Evolutionary conservation across 1,140 invertebrate species (phyloP).

Genomic region (Orius laevigatus): DNA sequence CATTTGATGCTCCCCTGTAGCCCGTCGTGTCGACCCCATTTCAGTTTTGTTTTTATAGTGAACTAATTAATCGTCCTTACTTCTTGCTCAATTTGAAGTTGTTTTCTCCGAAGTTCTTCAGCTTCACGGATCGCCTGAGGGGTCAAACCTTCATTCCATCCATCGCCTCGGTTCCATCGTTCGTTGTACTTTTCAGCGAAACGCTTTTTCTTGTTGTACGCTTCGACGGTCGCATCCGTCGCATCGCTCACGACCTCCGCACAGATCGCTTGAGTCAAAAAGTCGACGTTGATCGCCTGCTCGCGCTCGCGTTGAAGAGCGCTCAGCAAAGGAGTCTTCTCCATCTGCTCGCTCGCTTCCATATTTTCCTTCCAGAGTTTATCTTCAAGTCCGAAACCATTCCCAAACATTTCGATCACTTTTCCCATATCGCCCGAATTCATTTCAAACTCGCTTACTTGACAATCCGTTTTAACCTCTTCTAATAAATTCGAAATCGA

Average conservation of each 20-base stretch:
- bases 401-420: conserved; percentile 2
- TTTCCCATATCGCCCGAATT: too few relatives aligned
- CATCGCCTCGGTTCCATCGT: too few relatives aligned
- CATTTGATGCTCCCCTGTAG: too few relatives aligned
- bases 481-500: too few relatives aligned
- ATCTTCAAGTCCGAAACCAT: conserved; percentile 11
- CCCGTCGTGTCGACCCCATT: too few relatives aligned
- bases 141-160: conserved; percentile 19
- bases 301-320: conserved; percentile 9
- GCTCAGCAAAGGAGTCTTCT: conserved; percentile 9
- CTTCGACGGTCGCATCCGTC: conserved; percentile 13
- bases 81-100: conserved; percentile 43
- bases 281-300: conserved; percentile 6
- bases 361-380: conserved; percentile 14
- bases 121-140: conserved; percentile 30
- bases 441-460: too few relatives aligned
- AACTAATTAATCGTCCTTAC: too few relatives aligned
- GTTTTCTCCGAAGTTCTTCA: conserved; percentile 32
- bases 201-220: conserved; percentile 11
- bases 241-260: conserved; percentile 16
- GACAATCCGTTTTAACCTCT: too few relatives aligned
- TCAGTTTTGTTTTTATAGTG: too few relatives aligned
- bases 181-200: background rate
- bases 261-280: conserved; percentile 11
- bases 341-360: conserved; percentile 7